Evolutionary conservation across 2,888 invertebrate species (phyloP), one percentile per base, ranked within the genome.

Genomic region (Agrilus biguttatus): DNA sequence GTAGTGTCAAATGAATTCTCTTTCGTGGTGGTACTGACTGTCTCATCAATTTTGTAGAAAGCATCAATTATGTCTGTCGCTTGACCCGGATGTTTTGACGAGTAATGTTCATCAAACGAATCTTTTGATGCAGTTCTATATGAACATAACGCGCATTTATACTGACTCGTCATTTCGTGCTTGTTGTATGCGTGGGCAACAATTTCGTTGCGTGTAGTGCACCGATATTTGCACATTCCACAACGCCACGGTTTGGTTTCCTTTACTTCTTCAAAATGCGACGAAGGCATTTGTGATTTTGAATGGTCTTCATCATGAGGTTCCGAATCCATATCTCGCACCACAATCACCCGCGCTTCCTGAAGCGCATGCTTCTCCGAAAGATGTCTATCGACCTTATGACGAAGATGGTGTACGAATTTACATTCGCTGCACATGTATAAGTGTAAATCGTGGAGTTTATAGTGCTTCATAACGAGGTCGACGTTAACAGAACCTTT

Each of bases 391-490:
- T 85, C 84, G 3, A 86, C 70, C 7, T 74, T 63, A 38, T 71
- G 67, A 36, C 69, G 73, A 50, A 73, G 73, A 56, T 75, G 73
- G 59, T 83, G 80, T 50, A 79, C 71, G 58, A 77, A 78, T 33
- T 68, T 58, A 56, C 89, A 89, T 46, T 70, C 65, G 0, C 76
- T 72, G 62, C 88, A 90, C 51, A 80, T 80, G 62, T 77, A 86
- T 33, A 90, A 63, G 45, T 72, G 72, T 6, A 70, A 66, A 49
- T 83, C 84, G 63, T 90, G 89, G 66, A 82, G 75, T 56, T 79
- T 77, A 46, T 88, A 69, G 63, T 90, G 90, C 39, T 74, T 69
- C 10, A 81, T 62, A 44, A 87, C 73, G 47, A 77, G 71, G n/a
- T 76, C 71, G 4, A 78, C 69, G 0, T 73, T 69, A 42, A 78